These are phyloP conservation scores for Cloeon dipterum DNA, from an alignment of 2,888 invertebrate species.

Conservation along the genomic window DNA sequence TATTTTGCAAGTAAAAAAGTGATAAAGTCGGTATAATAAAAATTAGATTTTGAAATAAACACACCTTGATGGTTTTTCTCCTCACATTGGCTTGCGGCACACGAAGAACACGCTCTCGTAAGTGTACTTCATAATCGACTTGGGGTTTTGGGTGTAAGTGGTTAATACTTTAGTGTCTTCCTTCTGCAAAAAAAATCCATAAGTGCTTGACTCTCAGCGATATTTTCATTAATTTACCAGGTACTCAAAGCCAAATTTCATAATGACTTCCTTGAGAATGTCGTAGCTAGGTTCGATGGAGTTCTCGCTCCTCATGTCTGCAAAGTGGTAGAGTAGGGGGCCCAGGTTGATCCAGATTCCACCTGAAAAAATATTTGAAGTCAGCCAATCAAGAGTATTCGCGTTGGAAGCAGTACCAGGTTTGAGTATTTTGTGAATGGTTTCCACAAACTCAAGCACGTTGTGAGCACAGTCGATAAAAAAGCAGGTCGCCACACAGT, in stretches of 20 bases:
- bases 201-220: neutral
- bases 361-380: no score
- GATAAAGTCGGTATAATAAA: no score
- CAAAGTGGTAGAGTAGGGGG: constrained; percentile 69
- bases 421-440: constrained; percentile 69
- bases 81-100: constrained; percentile 62
- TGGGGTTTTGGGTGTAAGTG: constrained; percentile 77
- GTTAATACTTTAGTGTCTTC: constrained; percentile 57
- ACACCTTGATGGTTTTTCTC: no score
- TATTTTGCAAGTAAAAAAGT: no score
- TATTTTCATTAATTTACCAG: constrained; percentile 23
- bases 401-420: no score
- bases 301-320: constrained; percentile 63
- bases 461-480: constrained; percentile 98
- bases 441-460: constrained; percentile 81
- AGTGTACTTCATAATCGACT: constrained; percentile 79
- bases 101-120: constrained; percentile 86
- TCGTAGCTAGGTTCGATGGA: constrained; percentile 89
- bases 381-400: constrained; percentile 8
- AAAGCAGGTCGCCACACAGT: constrained; percentile 89
- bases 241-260: constrained; percentile 59
- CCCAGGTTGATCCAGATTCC: constrained; percentile 79
- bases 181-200: no score
- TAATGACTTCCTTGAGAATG: constrained; percentile 51
- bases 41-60: no score